A percentile compares a stretch with the other conserved stretches of the same genome.
phyloP scores from a whole-genome alignment of 2,113 vertebrate species.

The Atractosteus spatula region DNA sequence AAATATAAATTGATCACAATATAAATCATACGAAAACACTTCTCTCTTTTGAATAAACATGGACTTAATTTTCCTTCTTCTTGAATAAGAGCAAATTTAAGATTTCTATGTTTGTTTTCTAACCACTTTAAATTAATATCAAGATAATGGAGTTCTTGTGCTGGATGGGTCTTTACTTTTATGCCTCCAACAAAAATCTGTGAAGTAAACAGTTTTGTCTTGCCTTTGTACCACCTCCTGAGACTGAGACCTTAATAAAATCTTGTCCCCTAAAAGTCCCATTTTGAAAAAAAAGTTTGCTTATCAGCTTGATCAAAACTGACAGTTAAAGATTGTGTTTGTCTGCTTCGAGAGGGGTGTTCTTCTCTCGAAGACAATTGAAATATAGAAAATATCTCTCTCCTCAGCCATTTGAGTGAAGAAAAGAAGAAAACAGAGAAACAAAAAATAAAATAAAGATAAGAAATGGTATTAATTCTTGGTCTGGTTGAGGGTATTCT shows the following conservation, averaged over 20 bases:
- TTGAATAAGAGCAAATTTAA: too few species aligned
- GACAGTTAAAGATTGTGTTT: constrained; percentile 55
- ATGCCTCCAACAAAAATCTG: not conserved
- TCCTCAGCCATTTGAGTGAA: constrained; percentile 51
- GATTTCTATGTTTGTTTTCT: too few species aligned
- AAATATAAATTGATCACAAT: too few species aligned
- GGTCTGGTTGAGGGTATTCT: constrained; percentile 44
- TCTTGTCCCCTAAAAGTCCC: constrained; percentile 34
- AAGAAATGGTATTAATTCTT: constrained; percentile 50
- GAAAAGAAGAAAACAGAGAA: constrained; percentile 27
- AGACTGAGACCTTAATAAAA: constrained; percentile 20
- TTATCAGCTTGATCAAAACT: constrained; percentile 59
- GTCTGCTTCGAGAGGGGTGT: constrained; percentile 27
- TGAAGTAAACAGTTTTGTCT: constrained; percentile 24
- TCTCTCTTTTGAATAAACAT: too few species aligned
- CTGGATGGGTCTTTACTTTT: too few species aligned
- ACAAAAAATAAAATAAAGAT: constrained; percentile 44
- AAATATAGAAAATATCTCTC: constrained; percentile 48
- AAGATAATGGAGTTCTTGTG: too few species aligned
- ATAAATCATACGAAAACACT: too few species aligned
- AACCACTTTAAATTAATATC: too few species aligned
- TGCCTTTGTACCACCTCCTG: constrained; percentile 19
- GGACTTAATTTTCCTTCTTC: too few species aligned
- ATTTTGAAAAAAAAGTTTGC: constrained; percentile 37
- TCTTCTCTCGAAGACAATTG: constrained; percentile 23